These are phyloP conservation scores for Dicrostonyx torquatus DNA, from an alignment of 2,797 vertebrate genomes.

Conservation along the genomic window DNA sequence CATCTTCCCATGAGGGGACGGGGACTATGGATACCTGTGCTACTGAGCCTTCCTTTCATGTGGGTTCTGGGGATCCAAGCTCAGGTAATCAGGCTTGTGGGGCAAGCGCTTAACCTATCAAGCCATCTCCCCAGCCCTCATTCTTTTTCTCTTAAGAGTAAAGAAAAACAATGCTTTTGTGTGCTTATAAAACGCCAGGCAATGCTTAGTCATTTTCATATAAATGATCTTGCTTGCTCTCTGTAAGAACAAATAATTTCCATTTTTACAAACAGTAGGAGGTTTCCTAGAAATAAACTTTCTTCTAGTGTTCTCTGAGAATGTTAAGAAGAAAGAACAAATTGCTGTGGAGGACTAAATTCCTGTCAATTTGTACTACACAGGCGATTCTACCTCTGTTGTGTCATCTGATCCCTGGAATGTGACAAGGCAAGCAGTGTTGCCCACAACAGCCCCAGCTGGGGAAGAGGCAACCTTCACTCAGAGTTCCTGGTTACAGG, in stretches of 20 bases:
- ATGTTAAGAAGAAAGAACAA: slow-evolving; percentile 6
- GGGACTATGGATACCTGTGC: no score
- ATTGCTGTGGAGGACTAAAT: background rate
- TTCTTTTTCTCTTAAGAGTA: background rate
- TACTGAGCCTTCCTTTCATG: background rate
- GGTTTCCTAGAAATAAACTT: slow-evolving; percentile 13
- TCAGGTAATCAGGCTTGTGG: background rate
- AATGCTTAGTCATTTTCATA: slow-evolving; percentile 26
- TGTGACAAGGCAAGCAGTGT: background rate
- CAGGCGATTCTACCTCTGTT: slow-evolving; percentile 27
- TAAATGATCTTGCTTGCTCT: slow-evolving; percentile 26
- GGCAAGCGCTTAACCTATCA: background rate
- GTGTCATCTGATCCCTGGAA: background rate
- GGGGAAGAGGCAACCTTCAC: background rate
- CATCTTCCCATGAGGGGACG: background rate
- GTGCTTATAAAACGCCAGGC: background rate
- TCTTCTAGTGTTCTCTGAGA: slow-evolving; percentile 17
- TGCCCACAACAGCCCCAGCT: background rate
- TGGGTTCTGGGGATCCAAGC: background rate
- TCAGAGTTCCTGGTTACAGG: background rate
- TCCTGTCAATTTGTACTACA: background rate
- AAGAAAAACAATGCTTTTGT: slow-evolving; percentile 43
- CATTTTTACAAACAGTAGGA: slow-evolving; percentile 5
- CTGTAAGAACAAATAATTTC: slow-evolving; percentile 44
- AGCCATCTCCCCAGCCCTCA: background rate